phyloP scores from a whole-genome alignment of 1,140 invertebrate genomes.

The Drosophila pandora region DNA sequence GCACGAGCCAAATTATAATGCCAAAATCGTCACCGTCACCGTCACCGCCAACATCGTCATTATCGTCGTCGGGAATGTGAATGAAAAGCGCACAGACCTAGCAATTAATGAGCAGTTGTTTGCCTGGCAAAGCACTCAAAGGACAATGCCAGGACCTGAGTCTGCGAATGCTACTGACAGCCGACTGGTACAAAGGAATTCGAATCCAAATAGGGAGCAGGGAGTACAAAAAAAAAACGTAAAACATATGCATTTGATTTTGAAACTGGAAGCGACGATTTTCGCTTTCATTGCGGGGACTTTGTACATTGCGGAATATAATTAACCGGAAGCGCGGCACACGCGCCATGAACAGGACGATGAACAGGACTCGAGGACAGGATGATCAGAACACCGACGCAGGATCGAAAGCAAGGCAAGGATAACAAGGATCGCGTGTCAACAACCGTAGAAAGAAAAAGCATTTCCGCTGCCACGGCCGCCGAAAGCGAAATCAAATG shows the following conservation, averaged over 20 bases:
- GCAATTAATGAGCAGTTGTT: conserved; percentile 80
- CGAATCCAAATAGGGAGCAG: conserved; percentile 3
- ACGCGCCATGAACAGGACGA: conserved; percentile 60
- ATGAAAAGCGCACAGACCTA: conserved; percentile 62
- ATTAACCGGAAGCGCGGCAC: conserved; percentile 75
- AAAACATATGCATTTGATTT: conserved; percentile 74
- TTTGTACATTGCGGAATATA: conserved; percentile 71
- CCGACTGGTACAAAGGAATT: conserved; percentile 20
- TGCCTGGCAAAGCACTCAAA: conserved; percentile 29
- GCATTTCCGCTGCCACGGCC: conserved; percentile 64
- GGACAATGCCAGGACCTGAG: conserved; percentile 57
- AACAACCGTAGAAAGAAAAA: conserved; percentile 79
- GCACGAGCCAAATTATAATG: conserved; percentile 70
- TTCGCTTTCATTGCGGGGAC: conserved; percentile 65
- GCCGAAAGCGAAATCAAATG: conserved; percentile 81
- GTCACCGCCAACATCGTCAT: conserved; percentile 16
- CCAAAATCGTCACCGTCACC: conserved; percentile 17
- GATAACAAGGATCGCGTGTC: conserved; percentile 68
- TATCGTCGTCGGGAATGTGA: conserved; percentile 29
- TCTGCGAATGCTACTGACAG: conserved; percentile 38
- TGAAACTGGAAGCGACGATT: conserved; percentile 61
- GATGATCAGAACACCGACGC: conserved; percentile 56
- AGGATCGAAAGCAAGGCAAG: conserved; percentile 16
- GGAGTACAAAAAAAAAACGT: conserved; percentile 7
- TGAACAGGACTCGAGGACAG: conserved; percentile 39